phyloP scores from a whole-genome alignment of 1,140 invertebrate species.

The Prorops nasuta region DNA sequence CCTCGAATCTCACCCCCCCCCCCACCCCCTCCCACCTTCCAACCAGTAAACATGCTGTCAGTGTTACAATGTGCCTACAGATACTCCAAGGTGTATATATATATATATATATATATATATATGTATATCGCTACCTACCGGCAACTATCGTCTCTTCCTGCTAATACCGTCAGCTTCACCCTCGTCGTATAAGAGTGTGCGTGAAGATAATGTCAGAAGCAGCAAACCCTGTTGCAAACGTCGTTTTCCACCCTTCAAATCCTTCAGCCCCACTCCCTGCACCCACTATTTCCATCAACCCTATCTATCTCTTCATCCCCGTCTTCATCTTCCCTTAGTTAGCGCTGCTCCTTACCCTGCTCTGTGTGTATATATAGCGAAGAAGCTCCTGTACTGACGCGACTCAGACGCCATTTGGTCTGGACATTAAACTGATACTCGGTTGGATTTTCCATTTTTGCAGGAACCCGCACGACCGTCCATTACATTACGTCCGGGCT shows the following conservation, averaged over 20 bases:
- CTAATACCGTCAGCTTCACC: too few relatives aligned
- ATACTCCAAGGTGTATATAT: too few relatives aligned
- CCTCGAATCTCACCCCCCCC: background rate
- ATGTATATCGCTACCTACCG: too few relatives aligned
- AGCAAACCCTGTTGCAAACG: background rate
- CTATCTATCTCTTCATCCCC: background rate
- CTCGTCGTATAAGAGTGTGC: too few relatives aligned
- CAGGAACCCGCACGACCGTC: constrained; percentile 3
- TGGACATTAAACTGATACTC: constrained; percentile 26
- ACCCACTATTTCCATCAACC: constrained; percentile 9
- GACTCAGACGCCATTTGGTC: constrained; percentile 22
- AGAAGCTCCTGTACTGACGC: background rate
- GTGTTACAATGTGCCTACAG: too few relatives aligned
- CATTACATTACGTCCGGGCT: background rate
- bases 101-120: too few relatives aligned
- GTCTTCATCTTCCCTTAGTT: background rate
- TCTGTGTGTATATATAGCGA: too few relatives aligned
- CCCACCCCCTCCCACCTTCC: too few relatives aligned
- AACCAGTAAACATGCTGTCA: too few relatives aligned
- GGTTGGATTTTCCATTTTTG: constrained; percentile 27
- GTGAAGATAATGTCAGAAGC: too few relatives aligned
- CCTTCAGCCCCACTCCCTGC: background rate
- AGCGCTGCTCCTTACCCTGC: background rate
- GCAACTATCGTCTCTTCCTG: too few relatives aligned
- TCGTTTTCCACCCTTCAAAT: background rate